phyloP scores from a whole-genome alignment of 2,888 invertebrate species.

The Trissoscelio sp. region DNA sequence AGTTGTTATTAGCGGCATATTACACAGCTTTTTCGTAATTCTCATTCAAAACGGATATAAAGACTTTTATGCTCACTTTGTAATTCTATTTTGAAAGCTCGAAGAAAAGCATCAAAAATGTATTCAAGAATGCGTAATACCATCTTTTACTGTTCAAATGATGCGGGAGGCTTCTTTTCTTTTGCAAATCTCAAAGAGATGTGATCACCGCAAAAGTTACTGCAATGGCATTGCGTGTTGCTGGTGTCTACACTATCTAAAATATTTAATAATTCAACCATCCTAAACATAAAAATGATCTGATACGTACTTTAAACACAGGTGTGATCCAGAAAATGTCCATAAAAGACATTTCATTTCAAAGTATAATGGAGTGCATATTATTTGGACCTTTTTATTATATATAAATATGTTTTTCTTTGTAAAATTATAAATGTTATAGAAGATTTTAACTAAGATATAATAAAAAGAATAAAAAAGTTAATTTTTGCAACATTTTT shows the following conservation, averaged over 20 bases:
- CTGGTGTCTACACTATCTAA: neutral
- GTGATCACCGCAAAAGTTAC: slow-evolving; percentile 22
- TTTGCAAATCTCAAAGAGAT: slow-evolving; percentile 30
- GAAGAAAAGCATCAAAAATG: slow-evolving; percentile 34
- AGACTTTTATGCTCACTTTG: slow-evolving; percentile 24
- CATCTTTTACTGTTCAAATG: slow-evolving; percentile 27
- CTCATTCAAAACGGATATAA: slow-evolving; percentile 14
- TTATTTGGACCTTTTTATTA: neutral
- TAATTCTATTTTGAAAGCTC: slow-evolving; percentile 18
- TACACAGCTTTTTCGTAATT: slow-evolving; percentile 4
- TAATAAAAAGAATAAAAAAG: neutral
- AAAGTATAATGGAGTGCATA: slow-evolving; percentile 28
- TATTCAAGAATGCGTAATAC: slow-evolving; percentile 9
- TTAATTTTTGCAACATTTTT: too few relatives aligned
- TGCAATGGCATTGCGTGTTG: neutral
- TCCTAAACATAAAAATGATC: slow-evolving; percentile 31
- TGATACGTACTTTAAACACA: slow-evolving; percentile 7
- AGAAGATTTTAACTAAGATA: neutral
- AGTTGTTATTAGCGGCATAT: neutral
- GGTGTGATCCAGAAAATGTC: slow-evolving; percentile 7
- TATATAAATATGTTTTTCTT: neutral
- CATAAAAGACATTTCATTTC: slow-evolving; percentile 26
- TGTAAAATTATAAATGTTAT: neutral
- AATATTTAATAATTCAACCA: slow-evolving; percentile 40
- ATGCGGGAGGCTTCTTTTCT: slow-evolving; percentile 6